Evolutionary conservation across 2,888 invertebrate species (phyloP).

Genomic region (Patella depressa): DNA sequence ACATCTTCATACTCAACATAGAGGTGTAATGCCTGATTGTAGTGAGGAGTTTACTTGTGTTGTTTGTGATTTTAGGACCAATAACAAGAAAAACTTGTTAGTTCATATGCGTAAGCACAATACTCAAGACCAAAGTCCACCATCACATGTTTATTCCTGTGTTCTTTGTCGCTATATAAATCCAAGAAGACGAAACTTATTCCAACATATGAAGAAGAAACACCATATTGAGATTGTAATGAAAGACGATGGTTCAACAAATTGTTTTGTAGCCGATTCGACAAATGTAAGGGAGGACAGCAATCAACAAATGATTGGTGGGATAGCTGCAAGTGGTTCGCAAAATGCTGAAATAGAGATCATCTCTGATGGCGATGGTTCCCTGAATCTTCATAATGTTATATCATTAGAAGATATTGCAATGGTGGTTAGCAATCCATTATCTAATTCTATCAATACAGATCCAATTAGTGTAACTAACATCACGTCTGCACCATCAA

Average conservation of each 20-base stretch:
- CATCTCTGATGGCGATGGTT: constrained; percentile 44
- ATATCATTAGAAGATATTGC: constrained; percentile 6
- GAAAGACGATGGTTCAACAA: constrained; percentile 58
- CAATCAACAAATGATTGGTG: background rate
- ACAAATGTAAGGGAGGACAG: constrained; percentile 12
- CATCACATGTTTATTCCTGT: constrained; percentile 65
- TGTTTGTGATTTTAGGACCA: constrained; percentile 66
- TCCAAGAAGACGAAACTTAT: constrained; percentile 60
- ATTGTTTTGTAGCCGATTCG: constrained; percentile 50
- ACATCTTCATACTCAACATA: constrained; percentile 66
- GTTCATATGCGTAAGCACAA: constrained; percentile 69
- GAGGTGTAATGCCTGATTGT: constrained; percentile 52
- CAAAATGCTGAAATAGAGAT: background rate
- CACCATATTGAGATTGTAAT: constrained; percentile 64
- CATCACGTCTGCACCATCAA: constrained; percentile 24
- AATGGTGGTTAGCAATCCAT: background rate
- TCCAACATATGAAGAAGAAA: constrained; percentile 68
- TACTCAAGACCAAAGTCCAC: constrained; percentile 60
- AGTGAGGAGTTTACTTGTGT: constrained; percentile 62
- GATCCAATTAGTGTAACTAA: background rate
- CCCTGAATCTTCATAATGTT: background rate
- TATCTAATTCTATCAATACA: background rate
- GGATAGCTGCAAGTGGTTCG: background rate
- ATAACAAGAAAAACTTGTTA: constrained; percentile 63
- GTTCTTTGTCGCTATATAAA: constrained; percentile 66